These are phyloP conservation scores for Venustoraphidia nigricollis DNA, from an alignment of 2,888 invertebrate species.

Conservation along the genomic window DNA sequence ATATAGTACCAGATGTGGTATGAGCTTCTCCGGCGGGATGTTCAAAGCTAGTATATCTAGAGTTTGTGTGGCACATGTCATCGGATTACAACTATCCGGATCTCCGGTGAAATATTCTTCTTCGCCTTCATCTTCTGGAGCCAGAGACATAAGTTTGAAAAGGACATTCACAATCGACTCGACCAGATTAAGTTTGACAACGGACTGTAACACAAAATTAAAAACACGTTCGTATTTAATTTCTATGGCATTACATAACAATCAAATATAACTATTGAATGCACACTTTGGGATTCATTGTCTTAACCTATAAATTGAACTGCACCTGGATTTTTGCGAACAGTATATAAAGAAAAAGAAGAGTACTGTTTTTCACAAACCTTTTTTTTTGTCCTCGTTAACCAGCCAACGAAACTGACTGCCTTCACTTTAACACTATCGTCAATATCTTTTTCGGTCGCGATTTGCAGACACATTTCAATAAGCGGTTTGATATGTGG, in stretches of 20 bases:
- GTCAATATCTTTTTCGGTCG: slow-evolving; percentile 37
- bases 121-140: slow-evolving; percentile 41
- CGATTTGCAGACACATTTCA: slow-evolving; percentile 48
- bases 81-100: slow-evolving; percentile 43
- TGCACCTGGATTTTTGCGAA: no score
- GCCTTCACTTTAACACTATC: slow-evolving; percentile 50
- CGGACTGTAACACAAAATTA: slow-evolving; percentile 23
- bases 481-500: slow-evolving; percentile 47
- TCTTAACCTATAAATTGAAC: no score
- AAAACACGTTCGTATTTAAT: no score
- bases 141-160: slow-evolving; percentile 50
- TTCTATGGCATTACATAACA: no score
- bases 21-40: slow-evolving; percentile 59
- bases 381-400: slow-evolving; percentile 56
- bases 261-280: no score
- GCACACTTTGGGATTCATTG: no score
- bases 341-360: slow-evolving; percentile 6
- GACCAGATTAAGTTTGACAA: slow-evolving; percentile 54
- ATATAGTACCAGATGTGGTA: slow-evolving; percentile 44
- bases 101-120: slow-evolving; percentile 50
- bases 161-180: slow-evolving; percentile 50
- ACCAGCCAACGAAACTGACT: slow-evolving; percentile 46
- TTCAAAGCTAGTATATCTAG: slow-evolving; percentile 57
- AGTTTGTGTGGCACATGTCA: slow-evolving; percentile 56
- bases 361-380: slow-evolving; percentile 19